Conservation (phyloP, 2,888 invertebrate genomes). For the Ectropis crepuscularia region DNA sequence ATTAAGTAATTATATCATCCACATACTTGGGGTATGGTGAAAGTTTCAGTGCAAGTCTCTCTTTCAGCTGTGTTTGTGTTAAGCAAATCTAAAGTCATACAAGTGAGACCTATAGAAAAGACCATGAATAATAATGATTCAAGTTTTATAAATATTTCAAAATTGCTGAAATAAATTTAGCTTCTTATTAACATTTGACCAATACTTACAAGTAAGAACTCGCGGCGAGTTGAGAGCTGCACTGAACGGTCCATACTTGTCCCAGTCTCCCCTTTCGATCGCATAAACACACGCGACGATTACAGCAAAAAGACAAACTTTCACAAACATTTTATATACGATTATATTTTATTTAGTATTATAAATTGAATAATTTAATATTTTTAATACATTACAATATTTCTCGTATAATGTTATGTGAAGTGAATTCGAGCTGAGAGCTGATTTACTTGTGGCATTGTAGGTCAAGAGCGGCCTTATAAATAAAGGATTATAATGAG, state of each 20-base stretch:
- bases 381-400: constrained; percentile 20
- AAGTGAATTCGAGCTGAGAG: background rate
- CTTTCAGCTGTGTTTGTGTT: no score
- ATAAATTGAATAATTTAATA: constrained; percentile 19
- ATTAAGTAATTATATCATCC: background rate
- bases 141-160: background rate
- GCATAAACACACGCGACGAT: constrained; percentile 14
- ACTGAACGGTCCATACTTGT: constrained; percentile 26
- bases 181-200: background rate
- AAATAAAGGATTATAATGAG: background rate
- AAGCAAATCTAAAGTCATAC: no score
- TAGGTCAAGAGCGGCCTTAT: background rate
- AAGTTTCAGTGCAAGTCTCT: background rate
- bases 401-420: constrained; percentile 18
- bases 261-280: constrained; percentile 27
- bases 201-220: constrained; percentile 27
- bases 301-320: constrained; percentile 18
- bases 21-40: background rate
- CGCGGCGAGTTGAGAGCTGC: constrained; percentile 23
- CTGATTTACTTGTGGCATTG: background rate
- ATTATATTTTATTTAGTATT: constrained; percentile 22
- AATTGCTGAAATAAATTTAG: background rate
- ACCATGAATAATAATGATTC: no score
- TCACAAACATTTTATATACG: constrained; percentile 26
- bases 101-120: background rate